These are phyloP conservation scores for Lasioglossum marginatum DNA, from an alignment of 2,888 invertebrate genomes.

Conservation along the genomic window DNA sequence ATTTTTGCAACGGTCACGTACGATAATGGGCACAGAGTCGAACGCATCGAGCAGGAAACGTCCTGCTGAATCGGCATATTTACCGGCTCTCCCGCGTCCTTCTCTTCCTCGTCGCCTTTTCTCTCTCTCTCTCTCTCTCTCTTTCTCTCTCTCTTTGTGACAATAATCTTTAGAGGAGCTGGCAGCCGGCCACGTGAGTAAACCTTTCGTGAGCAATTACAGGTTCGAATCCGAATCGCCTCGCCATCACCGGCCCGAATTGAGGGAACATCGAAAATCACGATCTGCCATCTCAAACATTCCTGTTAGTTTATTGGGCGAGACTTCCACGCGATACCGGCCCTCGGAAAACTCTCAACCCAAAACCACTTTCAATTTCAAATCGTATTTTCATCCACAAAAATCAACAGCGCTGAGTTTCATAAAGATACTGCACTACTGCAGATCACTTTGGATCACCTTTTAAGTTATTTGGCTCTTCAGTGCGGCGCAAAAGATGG, in stretches of 20 bases:
- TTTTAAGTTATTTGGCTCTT: no score
- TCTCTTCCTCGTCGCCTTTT: not conserved
- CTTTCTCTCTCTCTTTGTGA: conserved; percentile 40
- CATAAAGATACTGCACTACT: not conserved
- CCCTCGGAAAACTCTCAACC: not conserved
- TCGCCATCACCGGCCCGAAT: conserved; percentile 37
- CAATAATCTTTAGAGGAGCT: conserved; percentile 65
- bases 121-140: conserved; percentile 24
- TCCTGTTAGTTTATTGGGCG: not conserved
- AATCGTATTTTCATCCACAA: not conserved
- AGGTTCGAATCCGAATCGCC: conserved; percentile 53
- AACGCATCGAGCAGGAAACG: conserved; percentile 47
- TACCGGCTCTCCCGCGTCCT: conserved; percentile 24
- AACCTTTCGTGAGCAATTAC: conserved; percentile 62
- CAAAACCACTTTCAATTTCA: not conserved
- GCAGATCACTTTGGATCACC: not conserved
- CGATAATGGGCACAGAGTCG: conserved; percentile 50
- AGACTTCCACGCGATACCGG: not conserved
- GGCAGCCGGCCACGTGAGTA: conserved; percentile 65
- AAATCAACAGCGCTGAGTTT: not conserved
- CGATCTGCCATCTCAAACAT: conserved; percentile 17
- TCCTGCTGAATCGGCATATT: conserved; percentile 64
- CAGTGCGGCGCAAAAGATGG: no score
- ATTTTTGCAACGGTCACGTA: conserved; percentile 51
- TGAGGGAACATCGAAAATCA: conserved; percentile 36